These are phyloP conservation scores for Carterocephalus palaemon DNA, from an alignment of 2,888 invertebrate species.

Conservation along the genomic window DNA sequence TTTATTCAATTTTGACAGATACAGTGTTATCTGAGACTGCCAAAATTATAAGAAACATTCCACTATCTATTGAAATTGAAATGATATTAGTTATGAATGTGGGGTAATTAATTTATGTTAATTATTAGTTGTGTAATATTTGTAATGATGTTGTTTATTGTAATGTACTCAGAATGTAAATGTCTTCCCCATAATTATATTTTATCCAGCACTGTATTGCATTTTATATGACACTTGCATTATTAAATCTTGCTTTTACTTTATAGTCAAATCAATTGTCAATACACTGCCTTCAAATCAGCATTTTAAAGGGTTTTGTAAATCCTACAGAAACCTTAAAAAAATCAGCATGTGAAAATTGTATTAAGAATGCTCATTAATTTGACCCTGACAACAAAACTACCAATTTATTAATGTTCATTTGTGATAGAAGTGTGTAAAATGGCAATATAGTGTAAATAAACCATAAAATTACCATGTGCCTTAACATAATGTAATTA, in stretches of 20 bases:
- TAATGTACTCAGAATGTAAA: conserved; percentile 16
- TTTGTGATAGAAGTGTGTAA: not conserved
- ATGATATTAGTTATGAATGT: conserved; percentile 25
- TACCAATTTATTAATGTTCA: no score
- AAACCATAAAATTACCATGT: conserved; percentile 10
- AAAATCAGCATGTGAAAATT: no score
- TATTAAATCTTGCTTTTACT: no score
- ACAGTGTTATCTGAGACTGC: conserved; percentile 30
- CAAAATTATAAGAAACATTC: conserved; percentile 44
- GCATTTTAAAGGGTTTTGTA: no score
- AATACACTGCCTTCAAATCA: no score
- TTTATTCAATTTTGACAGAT: not conserved
- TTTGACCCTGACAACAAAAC: no score
- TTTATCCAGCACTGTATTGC: conserved; percentile 10
- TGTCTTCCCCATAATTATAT: conserved; percentile 25
- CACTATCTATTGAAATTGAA: conserved; percentile 44
- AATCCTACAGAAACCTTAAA: no score
- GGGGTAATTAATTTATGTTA: conserved; percentile 49
- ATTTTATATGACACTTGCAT: no score
- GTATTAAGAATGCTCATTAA: no score
- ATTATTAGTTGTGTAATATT: conserved; percentile 43
- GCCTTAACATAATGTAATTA: conserved; percentile 21
- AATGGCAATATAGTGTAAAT: conserved; percentile 10
- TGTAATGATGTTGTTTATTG: conserved; percentile 29
- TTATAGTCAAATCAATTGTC: no score